These are phyloP conservation scores for Conger conger DNA, from an alignment of 2,113 vertebrate species.

Conservation along the genomic window DNA sequence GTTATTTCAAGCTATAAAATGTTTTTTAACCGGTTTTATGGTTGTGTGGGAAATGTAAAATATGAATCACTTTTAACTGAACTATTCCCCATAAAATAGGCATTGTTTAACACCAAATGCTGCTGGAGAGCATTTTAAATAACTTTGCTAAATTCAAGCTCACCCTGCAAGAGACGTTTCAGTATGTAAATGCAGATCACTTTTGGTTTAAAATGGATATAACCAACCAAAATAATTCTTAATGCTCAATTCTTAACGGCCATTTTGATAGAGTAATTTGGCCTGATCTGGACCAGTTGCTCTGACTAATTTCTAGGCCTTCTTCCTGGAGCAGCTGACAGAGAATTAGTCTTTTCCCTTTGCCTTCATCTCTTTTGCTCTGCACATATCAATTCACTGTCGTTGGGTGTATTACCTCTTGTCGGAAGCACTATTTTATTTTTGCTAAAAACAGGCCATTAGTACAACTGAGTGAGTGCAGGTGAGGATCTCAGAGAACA, in stretches of 20 bases:
- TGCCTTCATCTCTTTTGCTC: slow-evolving; percentile 7
- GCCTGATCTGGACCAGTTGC: background rate
- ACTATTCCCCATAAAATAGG: background rate
- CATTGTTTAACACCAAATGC: background rate
- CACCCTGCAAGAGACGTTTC: background rate
- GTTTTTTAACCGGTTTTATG: background rate
- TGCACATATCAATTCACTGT: background rate
- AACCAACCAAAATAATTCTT: background rate
- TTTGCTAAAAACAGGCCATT: slow-evolving; percentile 9
- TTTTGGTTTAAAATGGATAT: background rate
- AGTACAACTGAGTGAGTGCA: slow-evolving; percentile 25
- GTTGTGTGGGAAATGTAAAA: background rate
- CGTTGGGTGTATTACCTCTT: background rate
- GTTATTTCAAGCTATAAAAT: slow-evolving; percentile 11
- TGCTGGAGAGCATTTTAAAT: background rate
- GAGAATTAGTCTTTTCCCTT: background rate
- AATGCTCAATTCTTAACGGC: background rate
- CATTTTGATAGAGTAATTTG: background rate
- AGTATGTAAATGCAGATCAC: background rate
- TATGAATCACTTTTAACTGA: background rate
- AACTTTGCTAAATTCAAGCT: background rate
- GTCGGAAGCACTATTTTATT: background rate
- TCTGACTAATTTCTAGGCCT: background rate
- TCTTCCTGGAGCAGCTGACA: background rate
- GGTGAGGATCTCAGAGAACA: slow-evolving; percentile 45